Evolutionary conservation across 1,140 invertebrate species (phyloP), one percentile per base, ranked within the genome.

Genomic region (Heterodera carotae): DNA sequence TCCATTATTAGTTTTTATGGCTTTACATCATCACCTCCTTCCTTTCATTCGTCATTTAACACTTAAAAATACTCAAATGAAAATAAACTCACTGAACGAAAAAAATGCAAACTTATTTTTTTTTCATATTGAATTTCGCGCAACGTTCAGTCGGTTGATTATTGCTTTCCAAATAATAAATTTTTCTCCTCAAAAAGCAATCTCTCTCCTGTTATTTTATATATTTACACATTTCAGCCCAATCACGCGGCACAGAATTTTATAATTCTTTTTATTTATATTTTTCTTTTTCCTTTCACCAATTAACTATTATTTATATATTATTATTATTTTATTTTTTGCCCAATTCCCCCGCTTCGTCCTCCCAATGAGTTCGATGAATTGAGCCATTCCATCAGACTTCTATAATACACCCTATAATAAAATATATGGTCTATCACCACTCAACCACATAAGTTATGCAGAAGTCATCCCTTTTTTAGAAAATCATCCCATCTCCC

Each of bases 151-250:
- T 31, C n/a, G 62, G 62, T 66, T n/a, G 15, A 27, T 22, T 34
- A 62, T 62, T 62, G n/a, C n/a, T 62, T 7, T 25, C 60, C 60
- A 7, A 43, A 43, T n/a, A n/a, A n/a, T 43, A 43, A 10, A 10
- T 22, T 27, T 66, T 66, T 34, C 62, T 66, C 62, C 62, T 34
- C 62, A 66, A 66, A 66, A 29, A 66, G 33, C 62, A 66, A 66
- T 31, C 33, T 66, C 62, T 27, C 62, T 27, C 39, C 12, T 43
- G 39, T 43, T 43, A 8, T 6, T 43, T 43, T 43, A 12, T 43
- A 8, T 43, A 8, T 66, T 66, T 6, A 29, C 62, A 18, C 1
- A 15, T 66, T 34, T 66, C 62, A 29, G 25, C 62, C 62, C 27
- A 66, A 66, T 66, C 29, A 66, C 29, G 27, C 62, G 31, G 62